Conservation (phyloP, 2,113 vertebrate genomes). For the Malurus elegans region DNA sequence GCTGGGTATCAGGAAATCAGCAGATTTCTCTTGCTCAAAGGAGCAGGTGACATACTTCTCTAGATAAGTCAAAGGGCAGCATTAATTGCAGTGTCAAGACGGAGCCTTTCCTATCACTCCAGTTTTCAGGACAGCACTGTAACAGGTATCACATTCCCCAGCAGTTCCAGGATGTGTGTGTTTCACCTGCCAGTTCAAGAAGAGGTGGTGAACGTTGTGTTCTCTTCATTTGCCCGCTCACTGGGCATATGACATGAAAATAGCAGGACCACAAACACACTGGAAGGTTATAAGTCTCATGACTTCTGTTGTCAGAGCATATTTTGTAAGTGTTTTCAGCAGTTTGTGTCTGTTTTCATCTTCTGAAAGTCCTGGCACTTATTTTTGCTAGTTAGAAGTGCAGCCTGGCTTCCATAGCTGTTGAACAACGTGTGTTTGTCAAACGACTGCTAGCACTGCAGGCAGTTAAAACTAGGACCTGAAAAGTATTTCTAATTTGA, state of each 20-base stretch:
- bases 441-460: background rate
- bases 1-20: background rate
- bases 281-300: background rate
- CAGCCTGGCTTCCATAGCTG: background rate
- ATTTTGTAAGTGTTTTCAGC: background rate
- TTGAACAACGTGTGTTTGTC: background rate
- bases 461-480: background rate
- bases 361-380: background rate
- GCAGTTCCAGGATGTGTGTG: fast-evolving
- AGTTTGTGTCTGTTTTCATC: background rate
- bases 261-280: background rate
- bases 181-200: background rate
- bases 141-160: background rate
- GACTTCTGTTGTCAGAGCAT: background rate
- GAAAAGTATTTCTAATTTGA: conserved; percentile 2
- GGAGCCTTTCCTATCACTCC: background rate
- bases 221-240: fast-evolving
- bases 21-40: background rate
- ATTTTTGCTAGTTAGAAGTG: background rate
- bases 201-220: background rate
- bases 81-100: background rate
- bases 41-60: background rate
- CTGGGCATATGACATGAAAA: background rate
- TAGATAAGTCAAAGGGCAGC: background rate
- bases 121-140: background rate